Evolutionary conservation across 2,888 invertebrate species (phyloP).

Genomic region (Mimachlamys varia): DNA sequence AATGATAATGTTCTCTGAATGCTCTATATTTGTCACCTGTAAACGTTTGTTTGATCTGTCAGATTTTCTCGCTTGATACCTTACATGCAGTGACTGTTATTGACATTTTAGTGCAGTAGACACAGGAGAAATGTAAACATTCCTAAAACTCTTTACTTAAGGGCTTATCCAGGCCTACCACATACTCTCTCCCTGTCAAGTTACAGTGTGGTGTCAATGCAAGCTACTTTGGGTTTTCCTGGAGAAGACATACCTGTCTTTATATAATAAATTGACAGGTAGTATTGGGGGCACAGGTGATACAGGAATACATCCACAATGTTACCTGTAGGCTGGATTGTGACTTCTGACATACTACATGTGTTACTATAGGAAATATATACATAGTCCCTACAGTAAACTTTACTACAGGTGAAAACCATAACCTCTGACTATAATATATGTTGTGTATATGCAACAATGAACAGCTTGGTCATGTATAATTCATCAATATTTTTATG

Average conservation of each 20-base stretch:
- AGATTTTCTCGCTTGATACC: no score
- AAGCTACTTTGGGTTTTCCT: neutral
- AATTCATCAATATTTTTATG: slow-evolving; percentile 26
- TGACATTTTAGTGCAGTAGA: no score
- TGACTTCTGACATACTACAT: neutral
- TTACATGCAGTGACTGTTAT: no score
- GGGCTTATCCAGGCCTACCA: no score
- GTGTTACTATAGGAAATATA: neutral
- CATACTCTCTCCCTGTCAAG: no score
- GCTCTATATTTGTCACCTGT: no score
- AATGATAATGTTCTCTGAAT: no score
- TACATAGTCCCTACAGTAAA: no score
- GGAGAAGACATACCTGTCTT: neutral
- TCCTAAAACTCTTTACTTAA: no score
- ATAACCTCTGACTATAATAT: neutral
- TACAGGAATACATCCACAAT: neutral
- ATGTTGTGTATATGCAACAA: neutral
- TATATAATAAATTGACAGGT: neutral
- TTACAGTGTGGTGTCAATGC: neutral
- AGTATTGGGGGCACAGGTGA: neutral
- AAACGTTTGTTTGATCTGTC: no score
- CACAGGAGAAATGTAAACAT: no score
- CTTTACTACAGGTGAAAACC: neutral
- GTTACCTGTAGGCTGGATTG: no score
- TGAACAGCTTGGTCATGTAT: slow-evolving; percentile 7